These are phyloP conservation scores for Speoplatyrhinus poulsoni DNA, from an alignment of 2,113 vertebrate genomes.

Conservation along the genomic window DNA sequence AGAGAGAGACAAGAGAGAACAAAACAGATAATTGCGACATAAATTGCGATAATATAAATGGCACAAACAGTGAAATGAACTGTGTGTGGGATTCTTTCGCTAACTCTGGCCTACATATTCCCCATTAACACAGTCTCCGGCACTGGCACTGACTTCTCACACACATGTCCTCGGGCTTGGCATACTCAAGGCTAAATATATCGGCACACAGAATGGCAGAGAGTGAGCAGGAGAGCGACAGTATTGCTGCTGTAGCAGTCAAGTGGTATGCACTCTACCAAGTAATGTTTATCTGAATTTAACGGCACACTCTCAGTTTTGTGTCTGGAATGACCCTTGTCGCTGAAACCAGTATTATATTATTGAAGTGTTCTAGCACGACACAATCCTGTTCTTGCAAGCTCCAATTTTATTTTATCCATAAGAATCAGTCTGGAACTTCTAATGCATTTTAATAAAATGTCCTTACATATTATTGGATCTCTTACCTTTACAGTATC, in stretches of 20 bases:
- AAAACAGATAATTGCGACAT: neutral
- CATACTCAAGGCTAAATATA: conserved; percentile 65
- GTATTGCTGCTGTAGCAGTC: neutral
- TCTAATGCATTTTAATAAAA: too few species aligned
- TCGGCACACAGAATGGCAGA: conserved; percentile 40
- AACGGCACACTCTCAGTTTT: too few species aligned
- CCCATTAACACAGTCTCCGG: conserved; percentile 49
- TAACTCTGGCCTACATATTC: conserved; percentile 39
- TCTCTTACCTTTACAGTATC: too few species aligned
- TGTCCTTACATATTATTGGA: too few species aligned
- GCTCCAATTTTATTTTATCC: too few species aligned
- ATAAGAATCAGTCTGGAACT: too few species aligned
- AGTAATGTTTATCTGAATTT: too few species aligned
- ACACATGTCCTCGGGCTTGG: conserved; percentile 36
- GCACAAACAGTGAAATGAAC: conserved; percentile 21
- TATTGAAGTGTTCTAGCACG: too few species aligned
- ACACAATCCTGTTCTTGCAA: too few species aligned
- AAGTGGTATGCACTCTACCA: neutral
- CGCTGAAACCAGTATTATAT: too few species aligned
- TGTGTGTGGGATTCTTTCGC: conserved; percentile 23
- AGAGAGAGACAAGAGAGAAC: neutral
- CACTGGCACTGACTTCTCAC: conserved; percentile 53
- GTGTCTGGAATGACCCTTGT: too few species aligned
- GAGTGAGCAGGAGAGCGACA: neutral
- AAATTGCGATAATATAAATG: conserved; percentile 13